Conservation (phyloP, 2,797 vertebrate genomes). For the Oreochromis grahami region DNA sequence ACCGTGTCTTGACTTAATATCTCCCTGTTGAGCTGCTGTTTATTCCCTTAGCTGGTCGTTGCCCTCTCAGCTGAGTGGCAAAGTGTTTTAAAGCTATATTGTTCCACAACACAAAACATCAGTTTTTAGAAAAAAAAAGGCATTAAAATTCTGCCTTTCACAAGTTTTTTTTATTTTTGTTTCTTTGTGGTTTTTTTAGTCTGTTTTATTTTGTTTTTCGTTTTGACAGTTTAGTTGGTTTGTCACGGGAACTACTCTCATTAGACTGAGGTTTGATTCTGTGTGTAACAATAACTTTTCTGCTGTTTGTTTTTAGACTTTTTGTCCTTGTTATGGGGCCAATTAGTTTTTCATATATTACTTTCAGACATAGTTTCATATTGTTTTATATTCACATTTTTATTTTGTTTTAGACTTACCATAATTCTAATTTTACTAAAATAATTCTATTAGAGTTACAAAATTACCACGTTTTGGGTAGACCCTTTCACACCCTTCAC, state of each 20-base stretch:
- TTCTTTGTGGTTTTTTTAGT: fast-evolving
- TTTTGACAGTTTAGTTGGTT: not conserved
- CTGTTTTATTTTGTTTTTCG: not conserved
- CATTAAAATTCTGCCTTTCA: not conserved
- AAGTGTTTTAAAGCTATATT: not conserved
- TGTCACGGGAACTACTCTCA: not conserved
- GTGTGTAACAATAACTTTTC: not conserved
- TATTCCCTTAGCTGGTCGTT: slow-evolving; percentile 17
- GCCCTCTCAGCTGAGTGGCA: not conserved
- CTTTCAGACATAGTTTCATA: not conserved
- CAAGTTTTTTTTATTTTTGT: fast-evolving
- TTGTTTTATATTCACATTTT: not conserved
- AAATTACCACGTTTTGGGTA: fast-evolving
- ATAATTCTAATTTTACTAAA: not conserved
- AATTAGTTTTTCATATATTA: not conserved
- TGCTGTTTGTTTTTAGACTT: not conserved
- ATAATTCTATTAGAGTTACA: not conserved
- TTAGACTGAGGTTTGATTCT: not conserved
- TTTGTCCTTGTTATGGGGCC: not conserved
- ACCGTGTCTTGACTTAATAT: slow-evolving; percentile 21
- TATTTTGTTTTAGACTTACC: not conserved
- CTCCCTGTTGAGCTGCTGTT: slow-evolving; percentile 24
- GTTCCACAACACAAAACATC: not conserved
- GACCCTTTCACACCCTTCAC: not conserved
- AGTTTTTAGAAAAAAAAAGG: not conserved